A percentile compares a stretch with the other conserved stretches of the same genome.
Conservation (phyloP, 2,888 invertebrate species). For the Anthoptus insignis region DNA sequence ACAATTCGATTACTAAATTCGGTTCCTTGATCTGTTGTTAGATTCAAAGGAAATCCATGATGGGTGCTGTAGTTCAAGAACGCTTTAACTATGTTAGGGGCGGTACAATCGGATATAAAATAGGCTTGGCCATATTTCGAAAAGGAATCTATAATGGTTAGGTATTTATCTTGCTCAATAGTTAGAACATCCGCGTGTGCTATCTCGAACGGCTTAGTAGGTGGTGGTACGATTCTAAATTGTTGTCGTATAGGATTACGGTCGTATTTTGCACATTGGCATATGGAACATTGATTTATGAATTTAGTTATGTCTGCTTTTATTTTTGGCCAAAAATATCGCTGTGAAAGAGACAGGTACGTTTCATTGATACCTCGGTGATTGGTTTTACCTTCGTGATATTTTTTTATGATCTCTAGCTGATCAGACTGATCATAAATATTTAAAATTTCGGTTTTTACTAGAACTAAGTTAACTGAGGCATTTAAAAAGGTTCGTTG, state of each 20-base stretch:
- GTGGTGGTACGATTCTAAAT: constrained; percentile 40
- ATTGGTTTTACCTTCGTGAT: constrained; percentile 53
- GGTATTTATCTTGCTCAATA: constrained; percentile 28
- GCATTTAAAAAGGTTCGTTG: constrained; percentile 49
- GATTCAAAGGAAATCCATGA: constrained; percentile 20
- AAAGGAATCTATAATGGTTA: constrained; percentile 38
- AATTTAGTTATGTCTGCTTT: constrained; percentile 48
- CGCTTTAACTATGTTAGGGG: not conserved
- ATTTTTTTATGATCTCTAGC: constrained; percentile 50
- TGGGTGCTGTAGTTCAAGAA: not conserved
- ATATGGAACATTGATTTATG: constrained; percentile 48
- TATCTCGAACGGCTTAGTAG: constrained; percentile 44
- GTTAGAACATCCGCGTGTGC: constrained; percentile 44
- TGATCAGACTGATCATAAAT: constrained; percentile 48
- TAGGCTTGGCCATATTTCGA: constrained; percentile 41
- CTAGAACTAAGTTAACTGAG: constrained; percentile 47
- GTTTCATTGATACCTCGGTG: constrained; percentile 51
- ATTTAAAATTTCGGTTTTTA: constrained; percentile 48
- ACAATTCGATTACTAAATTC: constrained; percentile 45
- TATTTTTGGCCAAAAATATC: constrained; percentile 53
- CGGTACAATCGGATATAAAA: not conserved
- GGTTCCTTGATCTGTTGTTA: constrained; percentile 41
- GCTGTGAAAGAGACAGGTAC: constrained; percentile 45
- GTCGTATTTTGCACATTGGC: constrained; percentile 47
- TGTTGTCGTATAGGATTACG: constrained; percentile 45